phyloP scores from a whole-genome alignment of 2,113 vertebrate genomes.

The Prolemur simus region DNA sequence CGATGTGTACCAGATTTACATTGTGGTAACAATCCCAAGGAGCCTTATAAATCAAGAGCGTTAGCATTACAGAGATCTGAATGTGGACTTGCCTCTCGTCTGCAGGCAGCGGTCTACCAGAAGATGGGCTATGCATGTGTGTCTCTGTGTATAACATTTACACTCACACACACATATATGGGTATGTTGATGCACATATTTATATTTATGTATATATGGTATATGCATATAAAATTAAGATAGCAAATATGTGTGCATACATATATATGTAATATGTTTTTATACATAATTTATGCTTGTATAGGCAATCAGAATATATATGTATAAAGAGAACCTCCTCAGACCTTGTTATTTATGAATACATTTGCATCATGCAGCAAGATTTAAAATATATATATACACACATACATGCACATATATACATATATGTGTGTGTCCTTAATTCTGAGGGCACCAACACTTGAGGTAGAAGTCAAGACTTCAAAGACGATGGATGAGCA shows the following conservation, averaged over 20 bases:
- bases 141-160: neutral
- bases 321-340: neutral
- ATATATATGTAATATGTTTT: neutral
- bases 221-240: neutral
- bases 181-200: neutral
- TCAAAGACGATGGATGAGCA: neutral
- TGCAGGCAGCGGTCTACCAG: neutral
- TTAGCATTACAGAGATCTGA: neutral
- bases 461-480: neutral
- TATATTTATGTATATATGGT: neutral
- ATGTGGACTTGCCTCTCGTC: neutral
- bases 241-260: neutral
- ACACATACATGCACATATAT: neutral
- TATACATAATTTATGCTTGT: neutral
- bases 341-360: neutral
- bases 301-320: neutral
- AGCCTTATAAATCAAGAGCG: neutral
- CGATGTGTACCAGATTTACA: neutral
- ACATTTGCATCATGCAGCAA: neutral
- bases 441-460: neutral
- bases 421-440: neutral
- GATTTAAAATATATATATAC: neutral
- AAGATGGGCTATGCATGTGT: neutral
- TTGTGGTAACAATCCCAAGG: neutral
- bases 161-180: neutral